Evolutionary conservation across 2,888 invertebrate species (phyloP).

Genomic region (Hypercompe scribonia): DNA sequence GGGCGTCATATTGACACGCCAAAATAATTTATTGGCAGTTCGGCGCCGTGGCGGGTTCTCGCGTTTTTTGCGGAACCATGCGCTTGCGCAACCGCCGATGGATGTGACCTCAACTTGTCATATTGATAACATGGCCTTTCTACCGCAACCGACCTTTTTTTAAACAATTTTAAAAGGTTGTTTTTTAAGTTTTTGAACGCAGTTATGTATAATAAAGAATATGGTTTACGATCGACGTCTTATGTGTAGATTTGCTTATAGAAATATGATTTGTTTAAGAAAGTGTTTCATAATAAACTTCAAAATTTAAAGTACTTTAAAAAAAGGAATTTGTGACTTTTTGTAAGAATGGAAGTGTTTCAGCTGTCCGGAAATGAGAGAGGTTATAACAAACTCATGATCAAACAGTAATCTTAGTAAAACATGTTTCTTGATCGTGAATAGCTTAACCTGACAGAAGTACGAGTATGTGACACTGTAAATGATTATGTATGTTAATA

Average conservation of each 20-base stretch:
- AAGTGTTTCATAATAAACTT: not conserved
- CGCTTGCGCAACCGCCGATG: slow-evolving; percentile 40
- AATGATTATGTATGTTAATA: no score
- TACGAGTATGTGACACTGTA: no score
- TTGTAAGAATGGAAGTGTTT: not conserved
- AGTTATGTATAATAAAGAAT: slow-evolving; percentile 20
- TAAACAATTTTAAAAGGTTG: slow-evolving; percentile 12
- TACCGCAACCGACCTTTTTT: slow-evolving; percentile 43
- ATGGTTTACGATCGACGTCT: slow-evolving; percentile 13
- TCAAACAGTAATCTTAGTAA: not conserved
- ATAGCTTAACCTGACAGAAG: no score
- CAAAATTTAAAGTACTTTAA: not conserved
- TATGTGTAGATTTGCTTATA: slow-evolving; percentile 11
- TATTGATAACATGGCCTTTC: slow-evolving; percentile 50
- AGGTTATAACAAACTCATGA: not conserved
- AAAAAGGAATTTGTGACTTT: not conserved
- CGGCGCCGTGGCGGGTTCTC: slow-evolving; percentile 69
- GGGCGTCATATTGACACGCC: slow-evolving; percentile 79
- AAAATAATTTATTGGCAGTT: slow-evolving; percentile 76
- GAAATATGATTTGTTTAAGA: not conserved
- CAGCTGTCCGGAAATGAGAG: not conserved
- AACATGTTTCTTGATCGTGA: no score
- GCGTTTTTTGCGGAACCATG: slow-evolving; percentile 57
- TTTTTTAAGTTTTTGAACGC: slow-evolving; percentile 27
- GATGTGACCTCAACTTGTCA: slow-evolving; percentile 56